Evolutionary conservation across 1,140 invertebrate species (phyloP), one percentile per base, ranked within the genome.

Genomic region (Pseudomyrmex pallidus): DNA sequence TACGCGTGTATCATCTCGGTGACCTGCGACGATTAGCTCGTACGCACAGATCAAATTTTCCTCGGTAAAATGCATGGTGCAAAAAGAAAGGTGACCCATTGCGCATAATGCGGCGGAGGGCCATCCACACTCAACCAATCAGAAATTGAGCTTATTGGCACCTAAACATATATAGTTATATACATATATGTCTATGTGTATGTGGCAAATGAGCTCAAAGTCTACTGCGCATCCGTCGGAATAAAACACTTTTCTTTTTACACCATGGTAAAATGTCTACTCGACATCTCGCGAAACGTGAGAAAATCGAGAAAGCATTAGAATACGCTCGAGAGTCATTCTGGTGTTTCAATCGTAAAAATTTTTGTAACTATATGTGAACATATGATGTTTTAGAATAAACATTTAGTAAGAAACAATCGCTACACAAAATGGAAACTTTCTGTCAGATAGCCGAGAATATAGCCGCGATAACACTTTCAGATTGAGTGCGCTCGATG

Each of bases 201-300:
- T n/a, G n/a, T n/a, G n/a, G n/a, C n/a, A n/a, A n/a, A n/a, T n/a
- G n/a, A n/a, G n/a, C n/a, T n/a, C n/a, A n/a, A n/a, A n/a, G n/a
- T n/a, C n/a, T n/a, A n/a, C n/a, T n/a, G n/a, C n/a, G n/a, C n/a
- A n/a, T n/a, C n/a, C n/a, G n/a, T n/a, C n/a, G n/a, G n/a, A n/a
- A n/a, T n/a, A n/a, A n/a, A n/a, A n/a, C n/a, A n/a, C n/a, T n/a
- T n/a, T n/a, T n/a, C n/a, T n/a, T n/a, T n/a, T n/a, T n/a, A n/a
- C n/a, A n/a, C n/a, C n/a, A n/a, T n/a, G 76, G 59, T 74, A 85
- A 89, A 85, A 89, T 62, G 80, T 86, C 82, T 67, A 87, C 78
- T 66, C 62, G 22, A 61, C 73, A 89, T 89, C 89, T 89, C 64
- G 63, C 52, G 46, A 64, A 87, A 87, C 82, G 74, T 74, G 80